Evolutionary conservation across 2,888 invertebrate species (phyloP).

Genomic region (Noctua janthina): DNA sequence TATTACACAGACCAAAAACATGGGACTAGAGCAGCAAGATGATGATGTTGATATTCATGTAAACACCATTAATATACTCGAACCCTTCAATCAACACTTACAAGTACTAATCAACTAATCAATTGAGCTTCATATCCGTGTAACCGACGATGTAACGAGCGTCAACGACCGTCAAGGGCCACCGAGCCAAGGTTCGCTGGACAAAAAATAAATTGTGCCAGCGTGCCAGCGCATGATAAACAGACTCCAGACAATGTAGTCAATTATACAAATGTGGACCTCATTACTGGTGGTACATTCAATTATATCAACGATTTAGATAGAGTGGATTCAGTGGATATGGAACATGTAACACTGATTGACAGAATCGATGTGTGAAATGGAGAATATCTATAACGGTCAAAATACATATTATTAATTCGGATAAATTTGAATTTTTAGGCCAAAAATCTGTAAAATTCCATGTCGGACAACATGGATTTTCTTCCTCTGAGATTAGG

Average conservation of each 20-base stretch:
- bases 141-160: constrained; percentile 55
- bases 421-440: not conserved
- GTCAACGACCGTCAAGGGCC: constrained; percentile 66
- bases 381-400: not conserved
- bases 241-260: constrained; percentile 33
- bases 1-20: not conserved
- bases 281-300: constrained; percentile 22
- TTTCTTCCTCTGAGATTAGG: not conserved
- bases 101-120: constrained; percentile 26
- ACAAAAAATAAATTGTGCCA: constrained; percentile 65
- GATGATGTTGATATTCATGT: not conserved
- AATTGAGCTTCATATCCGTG: constrained; percentile 43
- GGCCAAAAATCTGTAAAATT: not conserved
- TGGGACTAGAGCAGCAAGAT: not conserved
- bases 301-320: constrained; percentile 6
- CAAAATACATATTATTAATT: too few species aligned
- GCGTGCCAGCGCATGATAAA: constrained; percentile 50
- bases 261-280: constrained; percentile 22
- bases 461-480: too few species aligned
- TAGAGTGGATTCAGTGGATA: not conserved
- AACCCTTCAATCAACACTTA: constrained; percentile 12
- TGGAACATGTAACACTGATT: not conserved
- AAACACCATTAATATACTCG: not conserved
- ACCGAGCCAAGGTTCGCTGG: constrained; percentile 57
- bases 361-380: not conserved